Base-by-base conservation (phyloP, 2,113 vertebrate genomes). In the Phaethornis superciliosus region DNA sequence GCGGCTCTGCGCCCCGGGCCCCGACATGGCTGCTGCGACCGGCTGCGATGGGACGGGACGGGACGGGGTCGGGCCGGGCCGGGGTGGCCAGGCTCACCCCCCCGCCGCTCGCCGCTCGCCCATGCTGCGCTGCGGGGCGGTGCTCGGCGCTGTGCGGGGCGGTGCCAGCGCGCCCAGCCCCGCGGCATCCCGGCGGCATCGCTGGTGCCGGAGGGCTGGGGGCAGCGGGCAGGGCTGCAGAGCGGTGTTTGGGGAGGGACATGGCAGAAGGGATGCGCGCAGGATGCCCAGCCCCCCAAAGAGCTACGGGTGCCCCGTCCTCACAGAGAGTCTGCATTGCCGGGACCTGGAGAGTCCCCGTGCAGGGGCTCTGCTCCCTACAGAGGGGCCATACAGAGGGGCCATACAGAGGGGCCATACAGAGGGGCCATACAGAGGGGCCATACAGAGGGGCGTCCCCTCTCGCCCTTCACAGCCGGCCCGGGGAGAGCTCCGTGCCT, bases 1-100 rank as follows among this genome's bases (percentile, higher is more conserved):
- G 89, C 89, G 89, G 81, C 85, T 94, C 70, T 91, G 89, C 37
- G 93, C 81, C 18, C 93, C 93, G 64, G 93, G 58, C 46, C 89
- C 93, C 80, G 92, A 88, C 88, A 94, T 94, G 52, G 52, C 70
- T 77, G 58, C 81, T 86, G 77, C 12, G 12, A 30, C 17, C 37
- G 69, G 46, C 10, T 27, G 49, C 22, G 49, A 51, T n/a, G 84
- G 37, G 56, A 51, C 46, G 46, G 44, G 44, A 14, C 44, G 44
- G 46, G 46, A 26, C 26, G 49, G 59, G 51, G 35, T 2, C 42
- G 62, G 83, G 27, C 2, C 77, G 52, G 69, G 22, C 35, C 22
- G 72, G 46, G 62, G 35, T 27, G 40, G 35, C 26, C 10, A 71
- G 63, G 72, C 49, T 51, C 55, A 46, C 44, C 30, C 68, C 51